Percentiles rank a stretch among this genome's conserved stretches.
These are phyloP conservation scores for Sitodiplosis mosellana DNA, from an alignment of 1,140 invertebrate species.

Conservation along the genomic window DNA sequence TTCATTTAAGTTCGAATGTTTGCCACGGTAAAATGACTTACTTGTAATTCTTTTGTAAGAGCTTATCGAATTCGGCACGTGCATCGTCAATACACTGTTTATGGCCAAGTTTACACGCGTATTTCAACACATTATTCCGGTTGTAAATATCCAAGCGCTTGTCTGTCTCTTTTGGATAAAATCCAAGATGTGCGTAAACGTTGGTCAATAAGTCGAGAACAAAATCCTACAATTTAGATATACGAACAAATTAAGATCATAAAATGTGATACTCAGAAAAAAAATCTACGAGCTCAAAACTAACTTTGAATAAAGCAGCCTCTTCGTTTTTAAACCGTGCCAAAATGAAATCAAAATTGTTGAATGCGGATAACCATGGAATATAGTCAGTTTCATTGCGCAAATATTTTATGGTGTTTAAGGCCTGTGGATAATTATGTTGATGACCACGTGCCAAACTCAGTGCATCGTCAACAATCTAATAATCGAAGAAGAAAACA, in stretches of 20 bases:
- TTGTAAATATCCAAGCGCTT: constrained; percentile 20
- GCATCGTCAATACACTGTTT: constrained; percentile 25
- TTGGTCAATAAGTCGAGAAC: constrained; percentile 7
- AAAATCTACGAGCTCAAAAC: not conserved
- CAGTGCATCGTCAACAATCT: constrained; percentile 58
- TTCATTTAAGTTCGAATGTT: not conserved
- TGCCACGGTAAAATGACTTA: no score
- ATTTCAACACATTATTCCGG: constrained; percentile 23
- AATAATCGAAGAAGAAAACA: constrained; percentile 2
- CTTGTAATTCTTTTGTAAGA: no score
- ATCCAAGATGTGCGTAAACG: constrained; percentile 16
- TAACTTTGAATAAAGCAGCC: not conserved
- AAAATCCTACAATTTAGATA: constrained; percentile 4
- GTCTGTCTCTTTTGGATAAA: constrained; percentile 9
- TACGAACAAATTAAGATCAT: constrained; percentile 5
- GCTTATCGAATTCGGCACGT: constrained; percentile 13
- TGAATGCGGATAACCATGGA: constrained; percentile 42
- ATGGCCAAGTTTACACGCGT: constrained; percentile 30
- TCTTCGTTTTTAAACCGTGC: constrained; percentile 10
- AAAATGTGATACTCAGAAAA: not conserved
- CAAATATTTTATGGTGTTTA: constrained; percentile 39
- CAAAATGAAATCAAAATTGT: constrained; percentile 25
- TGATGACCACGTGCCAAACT: constrained; percentile 31
- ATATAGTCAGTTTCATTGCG: constrained; percentile 39
- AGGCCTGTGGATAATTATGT: constrained; percentile 27